Evolutionary conservation across 2,797 vertebrate species (phyloP).

Genomic region (Diplodus sargus): DNA sequence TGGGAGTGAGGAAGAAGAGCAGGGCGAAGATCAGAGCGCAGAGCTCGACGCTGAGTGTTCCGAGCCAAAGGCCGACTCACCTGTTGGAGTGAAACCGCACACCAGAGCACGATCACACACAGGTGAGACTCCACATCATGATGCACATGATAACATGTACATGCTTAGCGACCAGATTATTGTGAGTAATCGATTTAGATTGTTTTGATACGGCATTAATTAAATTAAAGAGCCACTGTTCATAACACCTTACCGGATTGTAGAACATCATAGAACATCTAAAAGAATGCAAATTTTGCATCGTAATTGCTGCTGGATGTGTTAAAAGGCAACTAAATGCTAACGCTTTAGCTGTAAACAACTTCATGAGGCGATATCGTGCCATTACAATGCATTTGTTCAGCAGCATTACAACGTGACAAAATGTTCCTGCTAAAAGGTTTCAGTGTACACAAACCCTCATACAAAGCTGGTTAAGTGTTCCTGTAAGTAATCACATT

Average conservation of each 20-base stretch:
- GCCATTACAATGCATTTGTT: not conserved
- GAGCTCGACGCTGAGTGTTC: conserved; percentile 49
- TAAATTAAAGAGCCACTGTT: not conserved
- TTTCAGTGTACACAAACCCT: not conserved
- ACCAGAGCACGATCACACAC: conserved; percentile 45
- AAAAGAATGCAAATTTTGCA: not conserved
- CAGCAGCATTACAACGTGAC: not conserved
- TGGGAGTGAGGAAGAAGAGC: conserved; percentile 54
- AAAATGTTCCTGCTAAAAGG: not conserved
- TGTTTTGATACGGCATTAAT: not conserved
- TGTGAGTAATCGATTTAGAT: not conserved
- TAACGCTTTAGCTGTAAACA: not conserved
- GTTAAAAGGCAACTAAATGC: not conserved
- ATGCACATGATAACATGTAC: too few relatives aligned
- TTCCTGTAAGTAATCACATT: not conserved
- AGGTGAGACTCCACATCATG: conserved; percentile 65
- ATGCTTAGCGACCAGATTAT: not conserved
- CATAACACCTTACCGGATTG: not conserved
- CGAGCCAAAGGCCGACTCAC: conserved; percentile 32
- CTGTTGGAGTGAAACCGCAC: conserved; percentile 42
- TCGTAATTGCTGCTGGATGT: not conserved
- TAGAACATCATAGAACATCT: not conserved
- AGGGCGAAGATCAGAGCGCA: conserved; percentile 63
- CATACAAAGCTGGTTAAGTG: not conserved
- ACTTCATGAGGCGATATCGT: not conserved